Evolutionary conservation across 2,888 invertebrate species (phyloP).

Genomic region (Hirtodrosophila alboralis): DNA sequence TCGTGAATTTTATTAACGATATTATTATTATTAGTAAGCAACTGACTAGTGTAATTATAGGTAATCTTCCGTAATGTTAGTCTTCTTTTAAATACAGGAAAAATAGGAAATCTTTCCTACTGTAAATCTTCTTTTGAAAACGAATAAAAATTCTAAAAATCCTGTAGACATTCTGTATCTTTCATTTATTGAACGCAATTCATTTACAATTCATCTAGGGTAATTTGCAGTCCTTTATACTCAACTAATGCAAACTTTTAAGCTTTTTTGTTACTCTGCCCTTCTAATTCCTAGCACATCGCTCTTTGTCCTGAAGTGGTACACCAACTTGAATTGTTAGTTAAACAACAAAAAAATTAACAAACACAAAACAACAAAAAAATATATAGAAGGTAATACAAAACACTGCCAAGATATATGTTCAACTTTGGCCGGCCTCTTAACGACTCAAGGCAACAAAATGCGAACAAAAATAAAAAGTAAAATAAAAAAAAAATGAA

Average conservation of each 20-base stretch:
- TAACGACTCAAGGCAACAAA: conserved; percentile 27
- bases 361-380: too few species aligned
- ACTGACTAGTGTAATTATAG: too few species aligned
- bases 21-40: too few species aligned
- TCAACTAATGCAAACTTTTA: conserved; percentile 17
- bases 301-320: conserved; percentile 32
- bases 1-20: too few species aligned
- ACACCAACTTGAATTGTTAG: conserved; percentile 52
- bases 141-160: too few species aligned
- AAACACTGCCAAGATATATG: conserved; percentile 50
- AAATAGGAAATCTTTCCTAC: too few species aligned
- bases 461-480: too few species aligned
- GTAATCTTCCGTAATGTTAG: too few species aligned
- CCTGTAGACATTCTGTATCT: too few species aligned
- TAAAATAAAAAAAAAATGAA: conserved; percentile 6
- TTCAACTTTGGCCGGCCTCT: conserved; percentile 39
- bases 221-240: neutral
- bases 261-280: conserved; percentile 11
- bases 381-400: conserved; percentile 48
- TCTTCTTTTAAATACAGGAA: too few species aligned
- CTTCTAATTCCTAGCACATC: conserved; percentile 26
- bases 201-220: neutral
- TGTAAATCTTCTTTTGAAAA: too few species aligned
- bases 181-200: too few species aligned
- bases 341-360: conserved; percentile 41